Base-by-base conservation (phyloP, 2,888 invertebrate species). In the Anoplius nigerrimus region DNA sequence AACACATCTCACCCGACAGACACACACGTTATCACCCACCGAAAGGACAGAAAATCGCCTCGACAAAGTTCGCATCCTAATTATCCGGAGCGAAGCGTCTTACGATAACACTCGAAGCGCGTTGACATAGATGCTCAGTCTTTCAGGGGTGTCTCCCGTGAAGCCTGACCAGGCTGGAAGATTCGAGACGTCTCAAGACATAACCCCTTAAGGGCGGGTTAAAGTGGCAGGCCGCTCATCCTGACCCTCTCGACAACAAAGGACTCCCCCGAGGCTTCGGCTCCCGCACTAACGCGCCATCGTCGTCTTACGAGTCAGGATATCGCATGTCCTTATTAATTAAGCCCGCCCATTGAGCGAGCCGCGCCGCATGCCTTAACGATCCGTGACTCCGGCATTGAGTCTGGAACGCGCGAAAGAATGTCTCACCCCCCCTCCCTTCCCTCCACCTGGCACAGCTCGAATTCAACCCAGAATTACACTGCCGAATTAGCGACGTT, bases 321-420 rank as follows among this genome's bases (percentile, higher is more conserved):
- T 87, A 88, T 88, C 88, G 88, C 87, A 86, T 88, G 88, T 88
- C 88, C 88, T 88, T 88, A 88, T 88, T 88, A 88, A 88, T 88
- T 88, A 88, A 88, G 87, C 87, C 82, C 81, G 76, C 77, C 84
- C 81, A 82, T 82, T 84, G 83, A 86, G 86, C 85, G 81, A 85
- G 84, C 83, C 78, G 72, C 82, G 82, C 83, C 83, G 87, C 87
- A 85, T 88, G 84, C 87, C 84, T 85, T 86, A 86, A 87, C 86
- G 87, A 87, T 87, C 87, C 83, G 75, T 75, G 76, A 75, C 80
- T 74, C 69, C 58, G 59, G 20, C 55, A 52, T 15, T 52, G 62
- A 27, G 24, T 27, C 42, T 53, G 72, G 75, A 75, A 75, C 79
- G 80, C 71, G 75, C 76, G 76, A 79, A 79, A 76, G 77, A 79